Conservation (phyloP, 1,140 invertebrate genomes). For the Bacillus rossius region DNA sequence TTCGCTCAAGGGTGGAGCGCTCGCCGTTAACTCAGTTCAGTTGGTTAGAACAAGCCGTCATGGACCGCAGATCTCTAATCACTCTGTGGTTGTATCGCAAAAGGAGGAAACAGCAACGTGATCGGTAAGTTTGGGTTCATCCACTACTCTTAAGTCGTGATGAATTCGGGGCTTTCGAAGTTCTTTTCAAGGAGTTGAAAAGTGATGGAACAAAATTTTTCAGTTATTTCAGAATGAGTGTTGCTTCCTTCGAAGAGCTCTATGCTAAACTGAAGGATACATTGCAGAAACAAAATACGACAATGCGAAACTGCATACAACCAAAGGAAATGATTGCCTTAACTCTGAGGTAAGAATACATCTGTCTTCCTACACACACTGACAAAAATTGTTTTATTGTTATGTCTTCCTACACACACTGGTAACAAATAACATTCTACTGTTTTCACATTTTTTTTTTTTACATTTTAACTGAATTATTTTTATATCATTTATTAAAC, state of each 20-base stretch:
- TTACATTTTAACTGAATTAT: conserved; percentile 4
- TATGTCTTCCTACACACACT: conserved; percentile 9
- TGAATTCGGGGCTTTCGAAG: no score
- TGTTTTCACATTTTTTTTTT: not conserved
- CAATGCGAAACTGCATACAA: conserved; percentile 22
- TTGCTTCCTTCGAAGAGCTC: conserved; percentile 22
- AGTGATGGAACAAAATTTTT: conserved; percentile 17
- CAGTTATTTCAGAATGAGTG: conserved; percentile 23
- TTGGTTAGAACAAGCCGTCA: no score
- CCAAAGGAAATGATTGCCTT: conserved; percentile 22
- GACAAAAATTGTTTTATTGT: conserved; percentile 5
- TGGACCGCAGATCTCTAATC: no score
- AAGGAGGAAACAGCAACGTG: not conserved
- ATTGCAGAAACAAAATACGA: conserved; percentile 19
- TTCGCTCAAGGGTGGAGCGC: no score
- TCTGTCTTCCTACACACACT: conserved; percentile 7
- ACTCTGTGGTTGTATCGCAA: not conserved
- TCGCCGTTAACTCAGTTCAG: no score
- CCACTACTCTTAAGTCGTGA: no score
- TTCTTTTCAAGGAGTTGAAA: not conserved
- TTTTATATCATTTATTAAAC: conserved; percentile 4
- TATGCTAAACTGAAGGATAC: conserved; percentile 17
- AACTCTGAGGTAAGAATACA: conserved; percentile 21
- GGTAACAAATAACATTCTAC: conserved; percentile 2
- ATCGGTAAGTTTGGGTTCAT: not conserved